Conservation (phyloP, 2,888 invertebrate species). For the Craniophora ligustri region DNA sequence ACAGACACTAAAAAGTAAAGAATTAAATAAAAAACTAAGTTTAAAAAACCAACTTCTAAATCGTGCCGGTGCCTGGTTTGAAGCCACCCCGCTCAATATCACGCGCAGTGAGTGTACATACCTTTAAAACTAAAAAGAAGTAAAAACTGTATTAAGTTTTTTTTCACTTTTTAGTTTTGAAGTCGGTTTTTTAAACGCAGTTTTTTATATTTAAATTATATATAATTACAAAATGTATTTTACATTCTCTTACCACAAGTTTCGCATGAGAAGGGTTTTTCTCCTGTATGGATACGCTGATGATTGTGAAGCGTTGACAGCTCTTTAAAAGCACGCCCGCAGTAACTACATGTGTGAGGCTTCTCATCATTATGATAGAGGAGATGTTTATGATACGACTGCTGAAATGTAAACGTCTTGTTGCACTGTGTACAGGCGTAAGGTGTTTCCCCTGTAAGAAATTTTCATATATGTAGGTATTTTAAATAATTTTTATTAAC, state of each 20-base stretch:
- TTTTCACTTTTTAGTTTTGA: no score
- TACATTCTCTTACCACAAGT: slow-evolving; percentile 91
- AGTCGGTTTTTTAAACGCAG: no score
- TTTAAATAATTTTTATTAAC: background rate
- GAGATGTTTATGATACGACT: slow-evolving; percentile 96
- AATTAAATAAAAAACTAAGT: no score
- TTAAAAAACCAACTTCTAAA: no score
- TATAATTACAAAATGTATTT: no score
- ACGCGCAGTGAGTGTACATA: no score
- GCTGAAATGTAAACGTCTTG: slow-evolving; percentile 96
- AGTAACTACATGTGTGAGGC: slow-evolving; percentile 92
- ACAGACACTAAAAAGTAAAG: no score
- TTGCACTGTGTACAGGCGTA: slow-evolving; percentile 94
- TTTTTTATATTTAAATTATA: no score
- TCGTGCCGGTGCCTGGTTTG: no score
- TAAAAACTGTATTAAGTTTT: no score
- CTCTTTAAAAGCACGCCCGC: slow-evolving; percentile 95
- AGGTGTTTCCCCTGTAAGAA: slow-evolving; percentile 93
- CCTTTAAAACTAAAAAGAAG: no score
- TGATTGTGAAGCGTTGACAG: slow-evolving; percentile 96
- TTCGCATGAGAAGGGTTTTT: slow-evolving; percentile 96
- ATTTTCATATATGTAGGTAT: slow-evolving; percentile 1
- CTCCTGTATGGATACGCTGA: slow-evolving; percentile 94
- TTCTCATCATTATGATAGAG: slow-evolving; percentile 96
- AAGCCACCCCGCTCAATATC: no score